phyloP scores from a whole-genome alignment of 2,113 vertebrate species.

The Lanius collurio region DNA sequence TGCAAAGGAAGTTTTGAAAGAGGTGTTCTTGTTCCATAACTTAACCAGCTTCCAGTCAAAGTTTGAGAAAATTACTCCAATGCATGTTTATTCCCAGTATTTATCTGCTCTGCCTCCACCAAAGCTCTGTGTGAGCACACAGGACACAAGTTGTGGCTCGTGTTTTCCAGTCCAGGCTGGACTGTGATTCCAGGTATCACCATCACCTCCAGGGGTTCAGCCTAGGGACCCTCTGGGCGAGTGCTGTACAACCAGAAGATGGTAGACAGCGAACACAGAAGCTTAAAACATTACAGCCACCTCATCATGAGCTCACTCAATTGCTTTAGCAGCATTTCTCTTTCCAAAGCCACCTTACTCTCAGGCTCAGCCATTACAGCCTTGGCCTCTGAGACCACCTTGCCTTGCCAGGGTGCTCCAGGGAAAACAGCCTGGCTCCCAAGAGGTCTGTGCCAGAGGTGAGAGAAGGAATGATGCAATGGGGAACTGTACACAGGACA shows the following conservation, averaged over 20 bases:
- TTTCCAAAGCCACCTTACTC: neutral
- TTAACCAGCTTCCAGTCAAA: neutral
- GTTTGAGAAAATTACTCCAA: neutral
- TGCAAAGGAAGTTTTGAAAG: neutral
- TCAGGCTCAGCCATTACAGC: neutral
- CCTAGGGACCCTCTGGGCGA: neutral
- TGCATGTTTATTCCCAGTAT: neutral
- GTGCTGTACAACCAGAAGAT: neutral
- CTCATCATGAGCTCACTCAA: neutral
- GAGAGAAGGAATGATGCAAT: neutral
- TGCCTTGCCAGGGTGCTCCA: neutral
- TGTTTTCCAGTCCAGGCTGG: neutral
- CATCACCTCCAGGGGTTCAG: neutral
- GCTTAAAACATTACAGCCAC: neutral
- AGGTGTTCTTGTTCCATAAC: neutral
- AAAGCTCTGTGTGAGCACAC: neutral
- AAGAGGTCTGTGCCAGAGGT: neutral
- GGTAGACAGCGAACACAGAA: neutral
- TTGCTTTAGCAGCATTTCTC: neutral
- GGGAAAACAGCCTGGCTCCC: neutral
- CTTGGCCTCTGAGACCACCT: neutral
- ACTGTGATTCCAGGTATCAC: fast-evolving
- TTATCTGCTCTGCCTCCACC: neutral
- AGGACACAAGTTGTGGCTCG: fast-evolving
- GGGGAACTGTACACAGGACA: neutral